These are phyloP conservation scores for Colinus virginianus DNA, from an alignment of 2,113 vertebrate species.

Conservation along the genomic window DNA sequence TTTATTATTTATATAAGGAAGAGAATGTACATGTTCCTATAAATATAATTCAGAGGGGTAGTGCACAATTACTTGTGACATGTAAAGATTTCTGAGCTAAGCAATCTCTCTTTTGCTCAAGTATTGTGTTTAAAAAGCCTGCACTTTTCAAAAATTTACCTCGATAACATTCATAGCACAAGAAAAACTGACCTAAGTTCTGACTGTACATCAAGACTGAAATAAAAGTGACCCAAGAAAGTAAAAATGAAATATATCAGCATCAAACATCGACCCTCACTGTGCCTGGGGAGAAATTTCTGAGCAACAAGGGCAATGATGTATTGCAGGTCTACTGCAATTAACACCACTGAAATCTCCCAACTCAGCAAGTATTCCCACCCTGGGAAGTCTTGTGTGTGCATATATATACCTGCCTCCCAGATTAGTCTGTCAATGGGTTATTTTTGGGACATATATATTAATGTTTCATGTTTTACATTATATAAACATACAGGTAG, in stretches of 20 bases:
- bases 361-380: neutral
- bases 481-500: neutral
- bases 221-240: neutral
- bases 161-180: neutral
- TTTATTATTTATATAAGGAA: neutral
- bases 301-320: neutral
- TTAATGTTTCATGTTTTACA: neutral
- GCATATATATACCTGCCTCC: neutral
- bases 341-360: neutral
- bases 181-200: neutral
- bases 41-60: neutral
- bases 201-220: neutral
- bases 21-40: neutral
- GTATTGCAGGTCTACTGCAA: neutral
- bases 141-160: neutral
- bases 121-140: neutral
- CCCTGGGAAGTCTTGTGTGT: neutral
- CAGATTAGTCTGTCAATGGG: neutral
- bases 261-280: neutral
- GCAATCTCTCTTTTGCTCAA: neutral
- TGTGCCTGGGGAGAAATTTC: neutral
- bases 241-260: neutral
- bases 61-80: neutral
- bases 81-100: neutral
- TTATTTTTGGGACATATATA: neutral